Evolutionary conservation across 1,140 invertebrate species (phyloP), one percentile per base, ranked within the genome.

Genomic region (Epicauta chinensis): DNA sequence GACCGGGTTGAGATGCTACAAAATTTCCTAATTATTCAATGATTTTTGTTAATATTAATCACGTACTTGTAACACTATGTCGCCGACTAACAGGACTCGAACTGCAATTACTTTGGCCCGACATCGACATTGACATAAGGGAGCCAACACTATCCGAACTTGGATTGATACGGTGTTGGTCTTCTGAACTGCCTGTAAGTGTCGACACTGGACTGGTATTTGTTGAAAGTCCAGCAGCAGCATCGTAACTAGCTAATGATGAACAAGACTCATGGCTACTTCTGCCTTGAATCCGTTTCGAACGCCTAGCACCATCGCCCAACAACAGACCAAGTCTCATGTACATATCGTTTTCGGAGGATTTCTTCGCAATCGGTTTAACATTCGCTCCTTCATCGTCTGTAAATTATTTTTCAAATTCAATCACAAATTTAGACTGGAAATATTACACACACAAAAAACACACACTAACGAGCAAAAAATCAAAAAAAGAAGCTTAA

Each of bases 131-230:
- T 0, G 84, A 86, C 73, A 89, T 86, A 0, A 91, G 76, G 1
- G 88, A 91, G 2, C 83, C 84, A 4, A 91, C 81, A 34, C 87
- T 91, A 47, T 87, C 83, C 2, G 81, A 82, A 10, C 80, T 82
- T 2, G 79, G 62, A 70, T 81, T 66, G 62, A 74, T 53, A 51
- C 77, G 61, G 58, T 77, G 70, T 60, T 80, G 69, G 56, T 85
- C 82, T 58, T 84, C 81, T 11, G 82, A 83, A 1, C 81, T 81
- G 61, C 89, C 89, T 12, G 90, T 93, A 9, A 93, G 71, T 0
- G 91, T 93, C 5, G 91, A 93, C n/a, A 80, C 82, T 13, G 91
- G 89, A 69, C 89, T 92, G 3, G 88, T 90, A 58, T 91, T 91
- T 37, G 83, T 84, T 1, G 89, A 88, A 3, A 81, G 80, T 23